Evolutionary conservation across 2,113 vertebrate species (phyloP), one percentile per base, ranked within the genome.

Genomic region (Laticauda colubrina): DNA sequence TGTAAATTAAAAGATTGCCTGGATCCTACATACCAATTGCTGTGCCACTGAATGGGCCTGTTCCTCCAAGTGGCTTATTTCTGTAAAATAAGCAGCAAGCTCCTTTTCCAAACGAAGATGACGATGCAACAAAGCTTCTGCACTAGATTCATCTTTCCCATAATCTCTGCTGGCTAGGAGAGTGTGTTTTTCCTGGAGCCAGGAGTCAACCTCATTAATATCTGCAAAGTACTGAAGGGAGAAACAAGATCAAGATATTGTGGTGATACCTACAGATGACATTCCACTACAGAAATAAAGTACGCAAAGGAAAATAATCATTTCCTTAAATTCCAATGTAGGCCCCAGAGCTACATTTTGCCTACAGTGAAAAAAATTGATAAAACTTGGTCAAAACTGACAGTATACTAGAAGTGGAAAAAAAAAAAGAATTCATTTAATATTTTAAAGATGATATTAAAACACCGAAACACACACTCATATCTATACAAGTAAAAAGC

Each of bases 161-260:
- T 96, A 97, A 95, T 98, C 98, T 23, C 97, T 92, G 89, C 96
- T 98, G 94, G 95, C 96, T 8, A 99, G 95, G 3, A 98, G 96
- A 0, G 97, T 97, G 54, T 97, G 97, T 93, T 91, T 98, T 96
- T 98, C 98, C 0, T 61, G 93, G 93, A 99, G 45, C 99, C 98
- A 99, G 0, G 98, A 98, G 1, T 97, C 95, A 0, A 97, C 98
- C 53, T 99, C 98, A 0, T 95, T 93, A 0, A 96, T 94, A 0
- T 99, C 98, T 2, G 98, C 97, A 93, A 98, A 98, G 94, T 99
- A 99, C 99, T 99, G 95, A 5, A 21, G 51, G 86, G 11, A 85
- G 55, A 23, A 94, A 48, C 88, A 81, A 2, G 34, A 43, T 4
- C 1, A 6, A 43, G 34, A n/a, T 88, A 54, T 54, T 87, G 26